Base-by-base conservation (phyloP, 2,113 vertebrate genomes). In the Stigmatopora nigra region DNA sequence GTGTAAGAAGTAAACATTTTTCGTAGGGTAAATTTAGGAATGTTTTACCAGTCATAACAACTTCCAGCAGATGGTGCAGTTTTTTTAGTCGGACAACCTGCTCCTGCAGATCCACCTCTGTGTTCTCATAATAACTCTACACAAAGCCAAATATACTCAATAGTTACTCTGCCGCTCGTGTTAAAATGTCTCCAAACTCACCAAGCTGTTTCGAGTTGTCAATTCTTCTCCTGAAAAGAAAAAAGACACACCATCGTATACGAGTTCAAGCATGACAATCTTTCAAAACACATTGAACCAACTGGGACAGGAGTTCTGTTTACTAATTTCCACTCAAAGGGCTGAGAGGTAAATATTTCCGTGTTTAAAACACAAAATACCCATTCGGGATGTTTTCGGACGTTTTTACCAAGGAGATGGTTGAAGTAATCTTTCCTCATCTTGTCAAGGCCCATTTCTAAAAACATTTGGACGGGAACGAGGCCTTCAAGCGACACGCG, bases 381-480 rank as follows among this genome's bases (percentile, higher is more conserved):
- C 3, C 2, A 47, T 61, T 41, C 4, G 51, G 0, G 38, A 5
- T 7, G 16, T 48, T 49, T 13, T 8, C 25, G 6, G 14, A 3
- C 56, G 7, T 0, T 89, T 0, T 89, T 87, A 99, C 97, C 93
- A 76, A 98, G 91, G 44, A 99, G 94, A 86, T 94, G 97, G 84
- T 91, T 94, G 69, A 96, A 91, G 74, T 98, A 99, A 87, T 99
- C 96, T 84, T 93, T 98, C 80, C 94, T 94, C 86, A 98, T 91
- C 86, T 98, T 99, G 79, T 98, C 95, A 85, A 99, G 72, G 59
- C 96, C 96, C 75, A 98, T 89, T 83, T 98, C 95, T 61, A 99
- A 88, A 65, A 98, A 90, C 93, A 98, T 98, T 20, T 88, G 90
- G 66, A 95, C 78, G 1, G 95, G 93, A 41, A 85, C 74, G 64